Base-by-base conservation (phyloP, 2,113 vertebrate genomes). In the Ariopsis seemanni region DNA sequence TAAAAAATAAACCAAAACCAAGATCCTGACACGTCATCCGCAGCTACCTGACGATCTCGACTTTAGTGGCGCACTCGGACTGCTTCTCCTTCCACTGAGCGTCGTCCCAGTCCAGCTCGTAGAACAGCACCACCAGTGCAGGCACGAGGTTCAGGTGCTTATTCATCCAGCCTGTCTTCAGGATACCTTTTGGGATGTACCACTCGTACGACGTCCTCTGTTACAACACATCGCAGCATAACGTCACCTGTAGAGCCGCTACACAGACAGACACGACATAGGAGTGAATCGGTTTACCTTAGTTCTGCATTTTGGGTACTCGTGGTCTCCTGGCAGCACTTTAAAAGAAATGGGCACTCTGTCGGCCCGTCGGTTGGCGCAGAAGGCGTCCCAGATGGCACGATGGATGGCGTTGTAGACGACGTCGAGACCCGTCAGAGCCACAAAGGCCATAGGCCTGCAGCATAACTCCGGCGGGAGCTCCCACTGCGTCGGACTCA, bases 81-180 rank as follows among this genome's bases (percentile, higher is more conserved):
- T 99, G 98, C 71, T 99, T 99, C 87, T 99, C 98, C 86, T 99
- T 99, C 98, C 98, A 99, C 65, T 99, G 97, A 0, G 96, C 95
- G 55, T 99, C 98, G 20, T 99, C 98, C 98, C 98, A 99, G 92
- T 99, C 98, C 85, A 99, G 93, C 82, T 99, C 98, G 74, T 99
- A 99, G 91, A 99, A 99, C 15, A 99, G 97, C 34, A 99, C 98
- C 30, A 99, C 98, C 80, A 99, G 94, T 0, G 98, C 97, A 0
- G 98, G 98, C 42, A 99, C 97, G 89, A 99, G 93, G 91, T 99
- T 99, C 88, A 99, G 93, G 84, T 99, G 98, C 87, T 99, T 99
- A 87, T 99, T 99, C 98, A 99, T 99, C 98, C 98, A 99, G 10
- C 97, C 97, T 0, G 97, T 99, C 93, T 99, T 99, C 88, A 99